Evolutionary conservation across 2,113 vertebrate genomes (phyloP).

Genomic region (Sus scrofa): DNA sequence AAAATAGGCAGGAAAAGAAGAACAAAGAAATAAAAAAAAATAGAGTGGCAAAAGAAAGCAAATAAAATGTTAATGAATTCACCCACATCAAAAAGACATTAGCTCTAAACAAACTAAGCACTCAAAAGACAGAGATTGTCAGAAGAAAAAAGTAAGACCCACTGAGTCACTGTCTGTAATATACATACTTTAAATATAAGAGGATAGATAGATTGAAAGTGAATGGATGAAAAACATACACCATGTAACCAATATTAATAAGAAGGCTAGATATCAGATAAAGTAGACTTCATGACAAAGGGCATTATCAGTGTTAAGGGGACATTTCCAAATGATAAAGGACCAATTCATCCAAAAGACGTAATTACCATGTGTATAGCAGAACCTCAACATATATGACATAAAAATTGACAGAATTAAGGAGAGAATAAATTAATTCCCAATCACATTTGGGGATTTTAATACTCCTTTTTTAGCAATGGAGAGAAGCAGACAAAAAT

Average conservation of each 20-base stretch:
- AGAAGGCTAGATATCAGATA: neutral
- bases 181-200: neutral
- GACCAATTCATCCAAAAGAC: neutral
- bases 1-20: neutral
- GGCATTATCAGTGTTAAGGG: neutral
- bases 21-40: conserved; percentile 8
- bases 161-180: neutral
- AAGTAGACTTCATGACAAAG: neutral
- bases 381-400: neutral
- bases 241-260: neutral
- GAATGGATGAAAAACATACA: neutral
- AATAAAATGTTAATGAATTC: conserved; percentile 24
- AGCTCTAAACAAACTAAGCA: neutral
- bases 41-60: neutral
- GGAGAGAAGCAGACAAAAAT: neutral
- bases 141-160: neutral
- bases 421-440: neutral
- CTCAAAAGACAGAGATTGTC: neutral
- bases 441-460: neutral
- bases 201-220: neutral
- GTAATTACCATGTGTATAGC: neutral
- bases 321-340: neutral
- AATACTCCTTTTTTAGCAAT: neutral
- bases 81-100: neutral
- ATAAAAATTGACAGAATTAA: neutral